Base-by-base conservation (phyloP, 2,797 vertebrate species). In the Nannoperca australis region DNA sequence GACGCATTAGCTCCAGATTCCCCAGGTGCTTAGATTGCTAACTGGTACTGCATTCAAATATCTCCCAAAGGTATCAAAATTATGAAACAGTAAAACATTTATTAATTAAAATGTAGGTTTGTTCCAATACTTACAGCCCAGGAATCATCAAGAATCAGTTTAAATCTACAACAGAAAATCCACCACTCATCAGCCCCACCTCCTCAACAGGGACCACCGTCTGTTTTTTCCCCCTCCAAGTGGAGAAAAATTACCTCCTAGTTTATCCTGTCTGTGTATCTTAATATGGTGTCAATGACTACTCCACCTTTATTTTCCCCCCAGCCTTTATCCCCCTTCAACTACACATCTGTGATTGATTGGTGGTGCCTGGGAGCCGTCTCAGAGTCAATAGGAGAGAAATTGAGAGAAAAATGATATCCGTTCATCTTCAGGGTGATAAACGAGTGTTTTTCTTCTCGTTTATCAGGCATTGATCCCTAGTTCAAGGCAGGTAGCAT, bases 381-480 rank as follows among this genome's bases (percentile, higher is more conserved):
- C 85, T 90, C 55, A 73, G 70, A 92, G 90, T 93, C 91, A 91
- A 93, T 94, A 89, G 84, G 66, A 90, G 88, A 93, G 92, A 94
- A 90, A 92, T 93, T 90, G 90, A 92, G 91, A 93, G 91, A 93
- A 94, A 93, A 93, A 94, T 93, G 81, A 94, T 94, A 93, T 93
- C 89, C 87, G 92, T 93, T 94, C 89, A 92, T 94, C 91, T 92
- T 73, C 78, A 62, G 91, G 85, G 91, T 94, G 93, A 94, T 94
- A 92, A 94, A 94, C 92, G 93, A 94, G 92, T 94, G 93, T 94
- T 94, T 93, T 94, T 94, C 88, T 92, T 92, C 89, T 93, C 89
- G 88, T 94, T 92, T 92, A 93, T 93, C 93, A 93, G 90, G 40
- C 91, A 95, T 95, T 91, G 92, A 95, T 94, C 86, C 78, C 27